Evolutionary conservation across 64 coral and sea anemone genomes (phyloP).

Genomic region (Dendrophyllia cribrosa): DNA sequence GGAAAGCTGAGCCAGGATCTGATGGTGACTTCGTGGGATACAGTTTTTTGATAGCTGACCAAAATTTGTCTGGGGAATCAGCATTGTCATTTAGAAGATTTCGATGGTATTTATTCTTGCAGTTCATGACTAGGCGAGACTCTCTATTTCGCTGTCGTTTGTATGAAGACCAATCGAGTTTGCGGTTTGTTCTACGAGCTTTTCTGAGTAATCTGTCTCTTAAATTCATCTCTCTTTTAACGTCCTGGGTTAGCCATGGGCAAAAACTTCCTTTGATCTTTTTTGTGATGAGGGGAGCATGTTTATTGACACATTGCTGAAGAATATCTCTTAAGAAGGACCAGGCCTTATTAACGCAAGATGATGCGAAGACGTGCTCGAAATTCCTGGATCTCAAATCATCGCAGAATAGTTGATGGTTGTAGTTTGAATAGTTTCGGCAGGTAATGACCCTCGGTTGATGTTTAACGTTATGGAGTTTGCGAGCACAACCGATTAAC

Average conservation of each 20-base stretch:
- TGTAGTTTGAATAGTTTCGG: constrained; percentile 54
- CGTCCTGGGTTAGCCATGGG: background rate
- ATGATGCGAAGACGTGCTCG: background rate
- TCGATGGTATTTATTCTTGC: no score
- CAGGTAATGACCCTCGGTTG: no score
- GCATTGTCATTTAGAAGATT: no score
- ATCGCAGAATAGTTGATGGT: constrained; percentile 28
- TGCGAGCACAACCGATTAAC: no score
- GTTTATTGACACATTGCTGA: constrained; percentile 42
- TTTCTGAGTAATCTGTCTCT: constrained; percentile 3
- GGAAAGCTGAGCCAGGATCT: background rate
- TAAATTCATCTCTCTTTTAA: constrained; percentile 27
- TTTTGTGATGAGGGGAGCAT: background rate
- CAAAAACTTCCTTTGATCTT: constrained; percentile 46
- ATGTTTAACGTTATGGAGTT: no score
- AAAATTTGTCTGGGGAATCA: no score
- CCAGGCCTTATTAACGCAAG: background rate
- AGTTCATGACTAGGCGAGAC: no score
- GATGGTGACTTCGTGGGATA: no score
- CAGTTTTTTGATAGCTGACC: no score
- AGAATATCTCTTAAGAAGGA: background rate
- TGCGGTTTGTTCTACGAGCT: constrained; percentile 33
- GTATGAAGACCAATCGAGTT: no score
- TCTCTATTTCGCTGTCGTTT: no score
- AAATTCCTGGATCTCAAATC: constrained; percentile 13